Evolutionary conservation across 2,797 vertebrate species (phyloP).

Genomic region (Emydoidea blandingii): DNA sequence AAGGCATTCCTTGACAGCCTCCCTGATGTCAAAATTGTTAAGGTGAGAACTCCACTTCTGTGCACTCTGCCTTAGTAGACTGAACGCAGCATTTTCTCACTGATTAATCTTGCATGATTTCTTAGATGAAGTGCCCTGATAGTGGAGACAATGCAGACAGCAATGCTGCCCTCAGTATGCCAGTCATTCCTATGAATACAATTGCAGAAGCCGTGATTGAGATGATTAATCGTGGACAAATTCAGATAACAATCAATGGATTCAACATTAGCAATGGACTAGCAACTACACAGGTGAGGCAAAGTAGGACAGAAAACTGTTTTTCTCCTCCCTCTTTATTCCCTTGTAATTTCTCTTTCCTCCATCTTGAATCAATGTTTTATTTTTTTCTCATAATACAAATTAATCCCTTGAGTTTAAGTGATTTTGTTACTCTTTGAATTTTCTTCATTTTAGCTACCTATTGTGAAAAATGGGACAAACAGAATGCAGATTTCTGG

Average conservation of each 20-base stretch:
- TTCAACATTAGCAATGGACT: constrained; percentile 98
- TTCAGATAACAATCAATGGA: constrained; percentile 98
- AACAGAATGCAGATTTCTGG: background rate
- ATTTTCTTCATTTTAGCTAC: background rate
- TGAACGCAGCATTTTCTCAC: background rate
- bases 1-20: constrained; percentile 98
- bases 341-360: background rate
- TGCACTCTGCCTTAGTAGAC: accelerated
- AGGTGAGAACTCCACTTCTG: constrained; percentile 82
- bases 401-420: background rate
- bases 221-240: constrained; percentile 99
- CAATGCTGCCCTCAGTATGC: constrained; percentile 94
- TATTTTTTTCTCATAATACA: background rate
- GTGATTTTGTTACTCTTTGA: background rate
- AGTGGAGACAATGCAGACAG: constrained; percentile 89
- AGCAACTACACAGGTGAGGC: constrained; percentile 96
- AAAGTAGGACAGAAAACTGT: accelerated
- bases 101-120: background rate
- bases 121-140: constrained; percentile 95
- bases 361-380: background rate
- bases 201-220: constrained; percentile 99
- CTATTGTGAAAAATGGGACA: background rate
- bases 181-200: constrained; percentile 99
- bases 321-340: background rate
- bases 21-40: constrained; percentile 97